Base-by-base conservation (phyloP, 2,888 invertebrate genomes). In the Limnephilus auricula region DNA sequence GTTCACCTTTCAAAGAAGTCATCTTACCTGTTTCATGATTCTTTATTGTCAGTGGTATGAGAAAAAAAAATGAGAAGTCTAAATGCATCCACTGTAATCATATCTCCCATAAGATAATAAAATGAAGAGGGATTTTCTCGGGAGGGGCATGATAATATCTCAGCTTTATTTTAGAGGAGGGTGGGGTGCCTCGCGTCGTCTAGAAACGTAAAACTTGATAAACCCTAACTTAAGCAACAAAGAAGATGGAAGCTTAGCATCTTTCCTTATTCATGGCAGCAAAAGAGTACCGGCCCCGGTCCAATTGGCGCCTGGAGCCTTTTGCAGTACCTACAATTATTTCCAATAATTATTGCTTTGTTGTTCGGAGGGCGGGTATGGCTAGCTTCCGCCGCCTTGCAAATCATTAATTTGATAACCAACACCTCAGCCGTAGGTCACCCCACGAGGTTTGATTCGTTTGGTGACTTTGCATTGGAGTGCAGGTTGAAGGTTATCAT, bases 121-220 rank as follows among this genome's bases (percentile, higher is more conserved):
- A 90, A 90, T 90, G 90, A 90, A 90, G 85, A 90, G 90, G 85
- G 90, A 50, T 90, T 90, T 83, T 84, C 90, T 90, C 84, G 37
- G 40, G 79, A 85, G 50, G 84, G 84, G 84, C 40, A 85, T 90
- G 90, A 90, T 90, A 79, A 90, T 50, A 90, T 85, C 90, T 82
- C 34, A 32, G 82, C 82, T 34, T 10, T 34, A 82, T 18, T 18
- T 82, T 31, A 31, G 30, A 25, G 37, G 10, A 30, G 88, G 40
- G 40, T 30, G 34, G 37, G 18, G 45, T 34, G 79, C 80, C 34
- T 80, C 18, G 25, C 85, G 89, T 79, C 85, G 89, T 90, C 86
- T 84, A 86, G 86, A 85, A 91, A 37, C 84, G 32, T 82, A 82
- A 34, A 82, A 82, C 65, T 65, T 65, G 65, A 65, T 65, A 65